phyloP scores from a whole-genome alignment of 1,140 invertebrate genomes.

The Drosophila pallidifrons region DNA sequence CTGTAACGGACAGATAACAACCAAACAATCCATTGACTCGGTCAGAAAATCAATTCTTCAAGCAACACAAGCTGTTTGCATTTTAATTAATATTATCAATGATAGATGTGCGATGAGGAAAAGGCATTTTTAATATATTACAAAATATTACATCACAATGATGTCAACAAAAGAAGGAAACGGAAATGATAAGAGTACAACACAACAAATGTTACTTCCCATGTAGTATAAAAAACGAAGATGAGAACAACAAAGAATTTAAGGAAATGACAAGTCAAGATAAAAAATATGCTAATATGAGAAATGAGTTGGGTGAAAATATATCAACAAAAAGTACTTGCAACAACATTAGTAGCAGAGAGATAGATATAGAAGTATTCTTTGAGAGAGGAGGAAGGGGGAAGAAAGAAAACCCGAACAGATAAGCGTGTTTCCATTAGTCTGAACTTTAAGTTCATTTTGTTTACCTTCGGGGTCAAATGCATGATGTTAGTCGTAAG shows the following conservation, averaged over 20 bases:
- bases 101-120: not conserved
- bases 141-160: conserved; percentile 7
- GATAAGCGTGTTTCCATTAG: not conserved
- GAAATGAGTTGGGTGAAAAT: conserved; percentile 12
- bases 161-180: conserved; percentile 1
- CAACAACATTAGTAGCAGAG: not conserved
- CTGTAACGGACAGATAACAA: conserved; percentile 18
- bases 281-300: conserved; percentile 19
- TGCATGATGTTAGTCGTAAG: too few species aligned
- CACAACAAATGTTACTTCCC: conserved; percentile 1
- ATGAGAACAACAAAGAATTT: not conserved
- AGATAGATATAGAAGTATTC: not conserved
- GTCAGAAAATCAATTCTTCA: conserved; percentile 3
- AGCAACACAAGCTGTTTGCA: not conserved
- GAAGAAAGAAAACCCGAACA: not conserved
- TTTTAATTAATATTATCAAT: conserved; percentile 12
- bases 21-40: conserved; percentile 3
- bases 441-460: not conserved
- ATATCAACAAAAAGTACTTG: conserved; percentile 9
- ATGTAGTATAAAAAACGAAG: not conserved
- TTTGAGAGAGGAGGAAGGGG: not conserved
- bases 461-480: not conserved
- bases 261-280: conserved; percentile 1
- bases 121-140: not conserved
- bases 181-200: conserved; percentile 6